These are phyloP conservation scores for Clarias laeviceps DNA, from an alignment of 2,797 vertebrate species.

Conservation along the genomic window DNA sequence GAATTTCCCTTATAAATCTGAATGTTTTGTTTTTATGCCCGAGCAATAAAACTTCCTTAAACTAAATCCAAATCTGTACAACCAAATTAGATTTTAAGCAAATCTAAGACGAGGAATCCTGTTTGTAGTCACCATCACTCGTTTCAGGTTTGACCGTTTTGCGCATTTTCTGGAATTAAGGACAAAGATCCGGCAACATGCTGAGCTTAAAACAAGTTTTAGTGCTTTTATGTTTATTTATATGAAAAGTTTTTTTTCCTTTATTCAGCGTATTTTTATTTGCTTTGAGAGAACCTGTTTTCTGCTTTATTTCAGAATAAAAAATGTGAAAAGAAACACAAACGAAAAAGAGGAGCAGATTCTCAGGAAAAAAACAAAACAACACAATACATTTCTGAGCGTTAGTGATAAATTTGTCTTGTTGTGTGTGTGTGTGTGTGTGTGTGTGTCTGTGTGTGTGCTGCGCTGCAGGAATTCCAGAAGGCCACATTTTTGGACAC, in stretches of 20 bases:
- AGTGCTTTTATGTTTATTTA: not conserved
- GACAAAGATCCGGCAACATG: not conserved
- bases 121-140: not conserved
- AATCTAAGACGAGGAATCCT: not conserved
- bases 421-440: not conserved
- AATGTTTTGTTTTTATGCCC: no score
- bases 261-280: not conserved
- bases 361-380: not conserved
- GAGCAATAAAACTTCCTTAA: no score
- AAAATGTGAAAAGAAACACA: not conserved
- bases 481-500: not conserved
- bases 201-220: not conserved
- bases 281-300: not conserved
- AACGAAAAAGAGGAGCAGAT: not conserved
- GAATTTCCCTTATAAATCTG: not conserved
- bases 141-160: not conserved
- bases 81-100: not conserved
- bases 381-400: not conserved
- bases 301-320: no score
- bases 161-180: not conserved
- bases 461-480: not conserved
- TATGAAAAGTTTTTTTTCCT: not conserved
- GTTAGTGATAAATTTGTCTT: not conserved
- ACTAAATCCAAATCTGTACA: no score
- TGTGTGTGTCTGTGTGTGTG: not conserved